Evolutionary conservation across 2,888 invertebrate species (phyloP).

Genomic region (Xestia sexstrigata): DNA sequence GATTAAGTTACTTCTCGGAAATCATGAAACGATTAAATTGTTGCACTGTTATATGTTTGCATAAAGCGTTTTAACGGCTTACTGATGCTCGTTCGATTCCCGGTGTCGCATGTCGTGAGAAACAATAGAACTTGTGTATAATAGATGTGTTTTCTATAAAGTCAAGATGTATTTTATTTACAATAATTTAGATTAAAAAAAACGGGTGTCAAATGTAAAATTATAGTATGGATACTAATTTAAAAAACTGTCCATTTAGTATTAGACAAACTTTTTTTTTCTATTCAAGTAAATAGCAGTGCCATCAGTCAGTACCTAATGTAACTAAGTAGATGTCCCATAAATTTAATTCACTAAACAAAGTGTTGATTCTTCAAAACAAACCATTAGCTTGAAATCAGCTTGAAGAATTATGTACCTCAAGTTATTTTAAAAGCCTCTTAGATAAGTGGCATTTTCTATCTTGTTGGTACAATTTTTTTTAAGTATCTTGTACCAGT

Average conservation of each 20-base stretch:
- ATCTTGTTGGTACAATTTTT: neutral
- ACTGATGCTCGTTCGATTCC: constrained; percentile 17
- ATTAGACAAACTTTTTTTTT: too few species aligned
- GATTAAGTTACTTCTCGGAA: constrained; percentile 14
- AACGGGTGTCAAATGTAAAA: neutral
- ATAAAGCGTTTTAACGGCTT: neutral
- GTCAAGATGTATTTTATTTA: neutral
- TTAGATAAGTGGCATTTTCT: neutral
- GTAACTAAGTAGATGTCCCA: neutral
- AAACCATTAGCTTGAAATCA: neutral
- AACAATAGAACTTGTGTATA: neutral
- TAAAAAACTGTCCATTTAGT: too few species aligned
- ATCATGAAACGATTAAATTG: constrained; percentile 14
- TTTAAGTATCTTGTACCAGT: neutral
- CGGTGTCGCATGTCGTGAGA: neutral
- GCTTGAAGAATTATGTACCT: too few species aligned
- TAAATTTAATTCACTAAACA: neutral
- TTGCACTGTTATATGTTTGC: constrained; percentile 3
- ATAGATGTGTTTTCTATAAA: neutral
- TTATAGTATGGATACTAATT: neutral
- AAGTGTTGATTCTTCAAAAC: neutral
- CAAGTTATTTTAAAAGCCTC: neutral
- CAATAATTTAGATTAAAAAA: neutral
- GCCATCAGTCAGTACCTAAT: neutral
- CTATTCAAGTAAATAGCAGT: neutral